Conservation (phyloP, 1,140 invertebrate species). For the Ceratosolen fusciceps region DNA sequence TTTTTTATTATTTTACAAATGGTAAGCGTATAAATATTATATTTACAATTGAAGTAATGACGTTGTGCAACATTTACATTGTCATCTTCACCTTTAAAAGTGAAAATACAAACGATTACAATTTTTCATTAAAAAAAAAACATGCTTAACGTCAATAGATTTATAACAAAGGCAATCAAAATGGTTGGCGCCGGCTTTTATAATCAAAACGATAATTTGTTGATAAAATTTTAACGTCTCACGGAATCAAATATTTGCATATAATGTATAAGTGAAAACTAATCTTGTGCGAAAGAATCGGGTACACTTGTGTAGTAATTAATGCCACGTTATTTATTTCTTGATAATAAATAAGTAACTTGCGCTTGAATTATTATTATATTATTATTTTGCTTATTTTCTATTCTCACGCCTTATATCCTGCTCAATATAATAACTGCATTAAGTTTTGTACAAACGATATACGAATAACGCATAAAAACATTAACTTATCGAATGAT, state of each 20-base stretch:
- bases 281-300: not conserved
- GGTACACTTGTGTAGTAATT: not conserved
- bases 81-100: no score
- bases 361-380: not conserved
- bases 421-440: no score
- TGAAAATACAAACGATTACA: not conserved
- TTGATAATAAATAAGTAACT: not conserved
- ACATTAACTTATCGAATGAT: no score
- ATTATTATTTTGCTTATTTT: no score
- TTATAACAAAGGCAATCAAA: not conserved
- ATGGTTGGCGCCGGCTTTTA: constrained; percentile 20
- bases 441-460: no score
- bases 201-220: constrained; percentile 3
- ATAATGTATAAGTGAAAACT: not conserved
- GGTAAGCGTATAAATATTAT: no score
- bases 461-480: no score
- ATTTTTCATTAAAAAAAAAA: not conserved
- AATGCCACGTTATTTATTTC: not conserved
- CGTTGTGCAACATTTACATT: no score
- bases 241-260: constrained; percentile 30
- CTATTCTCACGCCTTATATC: no score
- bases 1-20: no score
- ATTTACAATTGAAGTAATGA: no score
- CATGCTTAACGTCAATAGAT: not conserved
- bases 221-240: constrained; percentile 25